Conservation (phyloP, 2,888 invertebrate species). For the Hirudinaria manillensis region DNA sequence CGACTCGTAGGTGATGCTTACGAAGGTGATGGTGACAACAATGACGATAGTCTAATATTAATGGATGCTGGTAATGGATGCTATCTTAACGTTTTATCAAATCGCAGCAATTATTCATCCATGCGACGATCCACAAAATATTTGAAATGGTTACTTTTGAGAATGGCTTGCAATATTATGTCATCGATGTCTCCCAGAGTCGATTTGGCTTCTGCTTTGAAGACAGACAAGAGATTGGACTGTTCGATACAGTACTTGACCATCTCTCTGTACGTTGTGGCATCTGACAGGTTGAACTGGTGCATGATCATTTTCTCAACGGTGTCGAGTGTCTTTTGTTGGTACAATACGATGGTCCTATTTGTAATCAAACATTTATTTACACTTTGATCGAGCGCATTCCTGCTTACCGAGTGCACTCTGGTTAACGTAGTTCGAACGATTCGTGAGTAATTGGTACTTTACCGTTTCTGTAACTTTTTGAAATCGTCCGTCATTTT, state of each 20-base stretch:
- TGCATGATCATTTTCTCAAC: conserved; percentile 42
- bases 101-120: too few species aligned
- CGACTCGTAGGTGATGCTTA: too few species aligned
- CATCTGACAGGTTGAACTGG: conserved; percentile 41
- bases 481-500: conserved; percentile 43
- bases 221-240: conserved; percentile 48
- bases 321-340: conserved; percentile 39
- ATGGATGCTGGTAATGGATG: too few species aligned
- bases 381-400: not conserved
- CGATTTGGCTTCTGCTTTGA: conserved; percentile 44
- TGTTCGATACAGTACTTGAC: conserved; percentile 43
- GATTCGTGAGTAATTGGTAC: too few species aligned
- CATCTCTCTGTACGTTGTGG: conserved; percentile 32
- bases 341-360: conserved; percentile 37
- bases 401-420: too few species aligned
- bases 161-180: conserved; percentile 51
- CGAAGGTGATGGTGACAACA: too few species aligned
- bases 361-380: not conserved
- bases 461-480: conserved; percentile 38
- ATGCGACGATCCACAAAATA: too few species aligned
- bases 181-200: conserved; percentile 49
- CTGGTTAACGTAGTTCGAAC: too few species aligned
- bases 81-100: too few species aligned
- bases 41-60: too few species aligned
- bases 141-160: conserved; percentile 47